Evolutionary conservation across 2,888 invertebrate species (phyloP), one percentile per base, ranked within the genome.

Genomic region (Rhyacophila evoluta): DNA sequence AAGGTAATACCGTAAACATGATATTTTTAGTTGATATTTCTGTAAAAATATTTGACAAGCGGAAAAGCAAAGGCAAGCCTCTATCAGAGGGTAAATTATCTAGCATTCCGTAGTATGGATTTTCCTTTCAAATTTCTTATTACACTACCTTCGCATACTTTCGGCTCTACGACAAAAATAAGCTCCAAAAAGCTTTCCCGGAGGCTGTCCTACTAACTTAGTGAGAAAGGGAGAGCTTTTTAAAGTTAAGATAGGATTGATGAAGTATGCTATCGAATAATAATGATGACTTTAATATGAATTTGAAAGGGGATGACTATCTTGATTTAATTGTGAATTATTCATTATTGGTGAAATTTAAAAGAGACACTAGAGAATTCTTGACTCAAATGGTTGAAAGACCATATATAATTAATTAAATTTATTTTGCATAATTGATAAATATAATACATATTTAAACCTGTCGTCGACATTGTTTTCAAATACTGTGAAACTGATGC

Each of bases 111-210:
- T 55, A 55, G 15, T 55, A 55, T 55, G 55, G 55, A 55, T 55
- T 55, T 55, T 55, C 55, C 55, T 19, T 55, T 55, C 55, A 55
- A 55, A 55, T 25, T 55, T 55, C 55, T 55, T 55, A 55, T 55
- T 55, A 55, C 55, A 8, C 25, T 55, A 55, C 55, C 55, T 55
- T 19, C 55, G 10, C 55, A 55, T 55, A 55, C 41, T 41, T 41
- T 41, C 41, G 41, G 12, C 8, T 41, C 41, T 19, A 41, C 41
- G 41, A 41, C 55, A 55, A 55, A 55, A 55, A 55, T 55, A 55
- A 55, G 55, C 55, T 19, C 25, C 55, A 19, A 19, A 55, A 55
- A 55, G 55, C 55, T 55, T 55, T 55, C 19, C 55, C 55, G 15
- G 55, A 19, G 55, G 55, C 55, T 19, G 55, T 55, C 10, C 55